Evolutionary conservation across 2,113 vertebrate species (phyloP).

Genomic region (Excalfactoria chinensis): DNA sequence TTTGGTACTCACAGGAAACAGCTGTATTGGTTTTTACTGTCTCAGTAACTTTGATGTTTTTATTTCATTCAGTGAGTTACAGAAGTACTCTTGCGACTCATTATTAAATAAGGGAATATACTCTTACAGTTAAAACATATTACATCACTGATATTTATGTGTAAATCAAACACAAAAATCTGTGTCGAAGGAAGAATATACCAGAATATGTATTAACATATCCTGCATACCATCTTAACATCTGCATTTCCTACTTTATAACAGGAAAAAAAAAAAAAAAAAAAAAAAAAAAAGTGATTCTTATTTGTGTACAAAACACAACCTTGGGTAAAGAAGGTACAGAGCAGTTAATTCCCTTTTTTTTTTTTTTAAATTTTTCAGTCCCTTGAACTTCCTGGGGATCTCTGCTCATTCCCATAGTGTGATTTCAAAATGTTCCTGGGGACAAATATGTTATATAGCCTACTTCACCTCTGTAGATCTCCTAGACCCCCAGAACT

Average conservation of each 20-base stretch:
- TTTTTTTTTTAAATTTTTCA: neutral
- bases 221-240: neutral
- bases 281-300: too few species aligned
- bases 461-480: neutral
- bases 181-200: neutral
- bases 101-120: neutral
- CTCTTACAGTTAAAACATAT: neutral
- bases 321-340: neutral
- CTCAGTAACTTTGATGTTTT: neutral
- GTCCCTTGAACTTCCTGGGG: neutral
- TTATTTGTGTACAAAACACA: neutral
- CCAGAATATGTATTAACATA: neutral
- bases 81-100: neutral
- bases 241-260: neutral
- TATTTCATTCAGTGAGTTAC: neutral
- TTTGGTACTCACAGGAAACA: neutral
- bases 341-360: neutral
- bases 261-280: neutral
- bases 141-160: neutral
- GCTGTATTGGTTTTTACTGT: neutral
- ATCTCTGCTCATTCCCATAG: neutral
- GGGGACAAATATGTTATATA: neutral
- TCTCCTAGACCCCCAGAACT: neutral
- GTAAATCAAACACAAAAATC: neutral
- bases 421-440: neutral